Evolutionary conservation across 1,140 invertebrate genomes (phyloP), one percentile per base, ranked within the genome.

Genomic region (Drosophila hydei): DNA sequence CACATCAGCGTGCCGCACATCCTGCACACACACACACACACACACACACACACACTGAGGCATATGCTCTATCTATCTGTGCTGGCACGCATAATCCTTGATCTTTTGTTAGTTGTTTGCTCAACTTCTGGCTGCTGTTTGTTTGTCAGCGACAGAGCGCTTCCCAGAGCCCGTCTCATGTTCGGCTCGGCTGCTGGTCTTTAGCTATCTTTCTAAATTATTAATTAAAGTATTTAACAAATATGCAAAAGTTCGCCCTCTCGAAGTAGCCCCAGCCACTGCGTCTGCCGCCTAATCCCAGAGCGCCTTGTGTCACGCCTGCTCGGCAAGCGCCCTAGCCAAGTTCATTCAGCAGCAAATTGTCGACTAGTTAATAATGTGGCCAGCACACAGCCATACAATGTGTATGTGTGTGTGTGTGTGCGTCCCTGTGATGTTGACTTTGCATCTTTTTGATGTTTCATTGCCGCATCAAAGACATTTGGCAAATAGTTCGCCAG

Each of bases 211-310:
- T 56, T 68, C 83, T 87, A 88, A 85, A 85, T 87, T 87, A 85
- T 85, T 85, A 85, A 85, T 85, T 85, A 85, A 85, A 85, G 77
- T 85, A 85, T 85, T 85, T 85, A 85, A 80, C 81, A 85, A 85
- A 85, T 80, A 85, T 87, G 80, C 80, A 75, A 87, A 81, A 81
- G 83, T 81, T 87, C 75, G 60, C 81, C 74, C 60, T 59, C 45
- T 25, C 19, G 16, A 33, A 38, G 18, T 25, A 11, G 16, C 8
- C 8, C 25, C 33, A 18, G 23, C 16, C 30, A 5, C 27, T 7
- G 11, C 2, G 1, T n/a, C 16, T 4, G 30, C 19, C 38, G n/a
- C n/a, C 30, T 14, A 56, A 56, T 56, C 52, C 38, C 52, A 14
- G 7, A 27, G 36, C 38, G 52, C 21, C n/a, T 42, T 55, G 36